Evolutionary conservation across 2,797 vertebrate genomes (phyloP).

Genomic region (Oreochromis grahami): DNA sequence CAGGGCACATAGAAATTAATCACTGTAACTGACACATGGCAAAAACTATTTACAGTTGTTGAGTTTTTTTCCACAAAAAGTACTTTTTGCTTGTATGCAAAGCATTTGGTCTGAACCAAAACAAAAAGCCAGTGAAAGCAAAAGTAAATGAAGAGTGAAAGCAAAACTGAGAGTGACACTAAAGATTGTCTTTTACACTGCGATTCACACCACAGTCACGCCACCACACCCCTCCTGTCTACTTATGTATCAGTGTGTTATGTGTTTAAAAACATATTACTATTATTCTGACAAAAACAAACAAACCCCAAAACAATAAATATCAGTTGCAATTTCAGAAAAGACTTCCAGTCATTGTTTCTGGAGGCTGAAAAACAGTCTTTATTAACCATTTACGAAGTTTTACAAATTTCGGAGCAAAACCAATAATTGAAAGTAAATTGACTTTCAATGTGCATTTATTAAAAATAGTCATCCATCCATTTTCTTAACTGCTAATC

Average conservation of each 20-base stretch:
- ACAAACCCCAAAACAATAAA: not conserved
- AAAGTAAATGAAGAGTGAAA: not conserved
- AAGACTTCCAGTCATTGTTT: not conserved
- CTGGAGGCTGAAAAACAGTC: not conserved
- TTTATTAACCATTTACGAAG: not conserved
- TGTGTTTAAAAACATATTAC: not conserved
- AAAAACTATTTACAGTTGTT: not conserved
- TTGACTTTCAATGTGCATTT: not conserved
- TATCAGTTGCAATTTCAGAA: not conserved
- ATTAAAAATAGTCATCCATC: not conserved
- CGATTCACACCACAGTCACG: not conserved
- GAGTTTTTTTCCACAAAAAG: not conserved
- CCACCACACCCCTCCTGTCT: not conserved
- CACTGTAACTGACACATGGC: not conserved
- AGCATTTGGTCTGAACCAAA: not conserved
- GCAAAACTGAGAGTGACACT: not conserved
- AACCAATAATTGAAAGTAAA: not conserved
- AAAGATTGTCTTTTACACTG: not conserved
- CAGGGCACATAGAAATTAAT: not conserved
- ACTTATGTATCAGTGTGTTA: not conserved
- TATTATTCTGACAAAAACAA: not conserved
- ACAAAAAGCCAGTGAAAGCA: not conserved
- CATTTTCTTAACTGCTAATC: not conserved
- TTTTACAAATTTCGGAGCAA: not conserved
- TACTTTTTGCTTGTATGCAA: not conserved